Conservation (phyloP, 2,797 vertebrate species). For the Alosa sapidissima region DNA sequence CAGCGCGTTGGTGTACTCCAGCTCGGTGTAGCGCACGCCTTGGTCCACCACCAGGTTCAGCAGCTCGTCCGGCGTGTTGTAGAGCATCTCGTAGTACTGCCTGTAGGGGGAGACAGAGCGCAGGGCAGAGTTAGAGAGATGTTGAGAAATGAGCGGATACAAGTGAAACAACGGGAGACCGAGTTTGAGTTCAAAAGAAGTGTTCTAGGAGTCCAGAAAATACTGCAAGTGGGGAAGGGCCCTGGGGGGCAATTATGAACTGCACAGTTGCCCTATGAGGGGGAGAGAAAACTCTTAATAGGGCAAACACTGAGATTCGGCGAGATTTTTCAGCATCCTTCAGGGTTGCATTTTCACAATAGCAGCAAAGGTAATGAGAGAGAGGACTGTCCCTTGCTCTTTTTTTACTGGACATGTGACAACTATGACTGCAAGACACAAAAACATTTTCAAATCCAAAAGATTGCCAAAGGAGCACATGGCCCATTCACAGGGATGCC, state of each 20-base stretch:
- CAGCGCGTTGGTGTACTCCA: constrained; percentile 96
- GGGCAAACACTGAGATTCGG: background rate
- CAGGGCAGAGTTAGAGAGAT: background rate
- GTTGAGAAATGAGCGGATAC: background rate
- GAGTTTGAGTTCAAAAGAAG: background rate
- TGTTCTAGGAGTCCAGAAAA: background rate
- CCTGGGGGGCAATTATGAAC: background rate
- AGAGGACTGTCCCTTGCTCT: background rate
- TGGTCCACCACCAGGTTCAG: constrained; percentile 97
- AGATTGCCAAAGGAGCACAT: background rate
- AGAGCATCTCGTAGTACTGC: constrained; percentile 99
- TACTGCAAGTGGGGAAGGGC: background rate
- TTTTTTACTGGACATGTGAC: background rate
- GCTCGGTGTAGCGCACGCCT: constrained; percentile 92
- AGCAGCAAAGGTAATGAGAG: background rate
- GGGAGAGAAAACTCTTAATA: background rate
- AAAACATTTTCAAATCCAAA: background rate
- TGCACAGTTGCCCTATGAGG: background rate
- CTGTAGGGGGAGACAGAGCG: constrained; percentile 63
- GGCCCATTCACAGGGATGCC: background rate
- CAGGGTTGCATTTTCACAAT: background rate
- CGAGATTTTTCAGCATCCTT: background rate
- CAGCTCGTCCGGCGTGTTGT: constrained; percentile 95
- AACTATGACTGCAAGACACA: background rate
- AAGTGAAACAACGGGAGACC: background rate